Evolutionary conservation across 2,888 invertebrate genomes (phyloP).

Genomic region (Drosophila subquinaria): DNA sequence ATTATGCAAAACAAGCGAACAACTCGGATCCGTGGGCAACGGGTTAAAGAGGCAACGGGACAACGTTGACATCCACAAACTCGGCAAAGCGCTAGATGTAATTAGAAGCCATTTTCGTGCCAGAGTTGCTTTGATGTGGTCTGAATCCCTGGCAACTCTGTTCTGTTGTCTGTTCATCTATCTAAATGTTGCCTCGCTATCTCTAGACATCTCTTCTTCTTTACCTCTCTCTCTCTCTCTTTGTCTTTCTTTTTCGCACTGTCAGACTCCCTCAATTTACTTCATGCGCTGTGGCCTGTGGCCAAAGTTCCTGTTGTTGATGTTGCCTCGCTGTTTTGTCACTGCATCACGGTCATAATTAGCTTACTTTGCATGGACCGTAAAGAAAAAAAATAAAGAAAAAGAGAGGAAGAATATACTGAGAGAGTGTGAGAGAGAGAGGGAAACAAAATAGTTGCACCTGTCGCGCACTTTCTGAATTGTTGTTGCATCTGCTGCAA

Average conservation of each 20-base stretch:
- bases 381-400: neutral
- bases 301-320: slow-evolving; percentile 28
- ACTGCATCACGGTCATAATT: slow-evolving; percentile 67
- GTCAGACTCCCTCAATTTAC: slow-evolving; percentile 13
- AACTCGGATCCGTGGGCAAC: neutral
- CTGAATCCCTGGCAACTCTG: slow-evolving; percentile 38
- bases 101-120: slow-evolving; percentile 67
- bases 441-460: slow-evolving; percentile 35
- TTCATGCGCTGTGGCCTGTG: slow-evolving; percentile 29
- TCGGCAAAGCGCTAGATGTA: slow-evolving; percentile 50
- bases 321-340: slow-evolving; percentile 40
- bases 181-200: slow-evolving; percentile 7
- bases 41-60: neutral
- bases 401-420: neutral
- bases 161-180: slow-evolving; percentile 26
- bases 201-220: neutral
- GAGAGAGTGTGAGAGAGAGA: slow-evolving; percentile 5
- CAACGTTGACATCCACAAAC: slow-evolving; percentile 10
- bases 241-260: neutral
- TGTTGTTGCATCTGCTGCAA: slow-evolving; percentile 19
- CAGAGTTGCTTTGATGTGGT: slow-evolving; percentile 62
- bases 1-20: slow-evolving; percentile 58
- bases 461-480: slow-evolving; percentile 35
- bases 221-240: neutral
- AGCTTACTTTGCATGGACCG: slow-evolving; percentile 64